Conservation (phyloP, 2,113 vertebrate genomes). For the Oceanodroma tethys region DNA sequence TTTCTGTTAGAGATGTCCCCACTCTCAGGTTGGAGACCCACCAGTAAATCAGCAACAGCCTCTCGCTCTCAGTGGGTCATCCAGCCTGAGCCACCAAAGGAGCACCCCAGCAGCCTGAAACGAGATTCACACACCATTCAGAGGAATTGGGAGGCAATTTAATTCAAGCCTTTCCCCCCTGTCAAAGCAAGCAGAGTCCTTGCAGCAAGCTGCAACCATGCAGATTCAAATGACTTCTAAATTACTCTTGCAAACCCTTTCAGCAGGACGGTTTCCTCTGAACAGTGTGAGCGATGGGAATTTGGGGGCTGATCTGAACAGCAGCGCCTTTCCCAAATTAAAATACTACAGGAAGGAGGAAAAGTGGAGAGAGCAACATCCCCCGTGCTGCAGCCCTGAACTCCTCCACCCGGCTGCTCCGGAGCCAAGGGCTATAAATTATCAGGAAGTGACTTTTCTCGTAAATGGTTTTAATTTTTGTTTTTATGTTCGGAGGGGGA, state of each 20-base stretch:
- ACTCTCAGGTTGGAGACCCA: background rate
- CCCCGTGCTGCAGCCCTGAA: background rate
- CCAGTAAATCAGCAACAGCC: background rate
- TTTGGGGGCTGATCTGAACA: background rate
- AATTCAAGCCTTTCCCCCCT: background rate
- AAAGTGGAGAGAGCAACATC: background rate
- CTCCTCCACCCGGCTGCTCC: background rate
- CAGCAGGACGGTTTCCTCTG: background rate
- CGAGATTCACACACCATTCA: fast-evolving
- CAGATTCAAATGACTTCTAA: background rate
- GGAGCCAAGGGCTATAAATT: background rate
- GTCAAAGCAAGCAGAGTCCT: background rate
- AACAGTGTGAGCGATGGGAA: fast-evolving
- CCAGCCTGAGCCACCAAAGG: background rate
- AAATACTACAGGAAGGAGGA: background rate
- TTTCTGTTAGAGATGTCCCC: background rate
- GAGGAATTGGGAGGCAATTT: background rate
- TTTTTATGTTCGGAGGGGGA: slow-evolving; percentile 4
- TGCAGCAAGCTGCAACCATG: background rate
- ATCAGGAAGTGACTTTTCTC: background rate
- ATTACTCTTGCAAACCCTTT: background rate
- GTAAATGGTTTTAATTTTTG: slow-evolving; percentile 1
- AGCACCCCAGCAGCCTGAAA: background rate
- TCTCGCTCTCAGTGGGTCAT: fast-evolving
- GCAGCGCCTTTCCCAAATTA: background rate